Percentiles rank a stretch among this genome's conserved stretches.
phyloP scores from a whole-genome alignment of 2,888 invertebrate species.

The Heteropelma amictum region DNA sequence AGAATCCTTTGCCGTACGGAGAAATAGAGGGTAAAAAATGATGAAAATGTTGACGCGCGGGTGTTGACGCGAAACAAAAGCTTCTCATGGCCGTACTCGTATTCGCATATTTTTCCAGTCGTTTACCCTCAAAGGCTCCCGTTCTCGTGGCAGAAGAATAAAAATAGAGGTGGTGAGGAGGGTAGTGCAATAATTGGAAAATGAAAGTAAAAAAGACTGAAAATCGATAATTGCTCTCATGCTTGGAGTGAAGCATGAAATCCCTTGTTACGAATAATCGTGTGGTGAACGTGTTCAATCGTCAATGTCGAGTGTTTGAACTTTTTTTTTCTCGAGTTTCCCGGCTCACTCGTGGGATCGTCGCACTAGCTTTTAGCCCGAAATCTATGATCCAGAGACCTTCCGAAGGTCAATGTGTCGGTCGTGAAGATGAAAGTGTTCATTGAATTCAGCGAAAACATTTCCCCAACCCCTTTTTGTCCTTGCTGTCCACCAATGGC shows the following conservation, averaged over 20 bases:
- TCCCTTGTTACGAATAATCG: conserved; percentile 26
- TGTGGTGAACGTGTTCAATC: not conserved
- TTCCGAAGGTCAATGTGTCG: too few species aligned
- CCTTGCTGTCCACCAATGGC: too few species aligned
- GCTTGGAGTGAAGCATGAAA: conserved; percentile 7
- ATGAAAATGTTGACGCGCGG: not conserved
- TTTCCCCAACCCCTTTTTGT: too few species aligned
- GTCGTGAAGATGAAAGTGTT: too few species aligned
- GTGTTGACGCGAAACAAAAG: not conserved
- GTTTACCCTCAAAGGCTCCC: not conserved
- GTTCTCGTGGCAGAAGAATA: not conserved
- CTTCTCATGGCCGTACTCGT: not conserved
- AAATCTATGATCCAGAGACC: too few species aligned
- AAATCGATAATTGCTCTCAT: conserved; percentile 34
- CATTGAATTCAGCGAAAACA: too few species aligned
- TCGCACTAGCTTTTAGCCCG: too few species aligned
- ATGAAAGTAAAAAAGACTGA: conserved; percentile 1
- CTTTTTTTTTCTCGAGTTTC: too few species aligned
- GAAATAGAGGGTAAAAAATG: not conserved
- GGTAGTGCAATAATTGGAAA: conserved; percentile 4
- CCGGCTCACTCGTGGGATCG: too few species aligned
- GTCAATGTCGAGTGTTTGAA: not conserved
- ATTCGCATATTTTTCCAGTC: conserved; percentile 1
- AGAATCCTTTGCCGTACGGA: not conserved
- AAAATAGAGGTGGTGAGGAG: not conserved